phyloP scores from a whole-genome alignment of 2,113 vertebrate genomes.

The Notothenia coriiceps region DNA sequence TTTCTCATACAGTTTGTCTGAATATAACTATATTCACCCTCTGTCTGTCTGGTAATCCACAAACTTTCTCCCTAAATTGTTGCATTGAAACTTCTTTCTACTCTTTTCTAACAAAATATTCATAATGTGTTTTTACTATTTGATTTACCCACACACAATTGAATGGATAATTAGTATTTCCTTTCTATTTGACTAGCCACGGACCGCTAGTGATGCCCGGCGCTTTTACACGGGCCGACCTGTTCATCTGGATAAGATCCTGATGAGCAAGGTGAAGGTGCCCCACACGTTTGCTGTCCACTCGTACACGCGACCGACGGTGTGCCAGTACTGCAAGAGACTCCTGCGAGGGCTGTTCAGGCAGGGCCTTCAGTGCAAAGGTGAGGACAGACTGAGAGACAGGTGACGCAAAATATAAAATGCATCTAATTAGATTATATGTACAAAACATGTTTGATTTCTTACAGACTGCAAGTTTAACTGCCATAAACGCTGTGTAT shows the following conservation, averaged over 20 bases:
- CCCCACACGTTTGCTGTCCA: conserved; percentile 93
- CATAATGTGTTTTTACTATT: not conserved
- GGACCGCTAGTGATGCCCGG: conserved; percentile 87
- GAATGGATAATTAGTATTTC: not conserved
- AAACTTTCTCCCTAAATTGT: not conserved
- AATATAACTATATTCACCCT: too few species aligned
- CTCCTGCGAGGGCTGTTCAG: conserved; percentile 91
- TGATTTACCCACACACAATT: not conserved
- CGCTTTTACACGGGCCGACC: conserved; percentile 90
- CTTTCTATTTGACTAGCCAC: conserved; percentile 32
- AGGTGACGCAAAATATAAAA: not conserved
- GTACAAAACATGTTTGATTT: not conserved
- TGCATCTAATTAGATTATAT: not conserved
- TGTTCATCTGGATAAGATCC: conserved; percentile 91
- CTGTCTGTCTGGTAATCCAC: not conserved
- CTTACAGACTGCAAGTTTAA: conserved; percentile 92
- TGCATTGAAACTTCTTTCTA: not conserved
- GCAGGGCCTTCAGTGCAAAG: conserved; percentile 94
- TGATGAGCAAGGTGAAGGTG: conserved; percentile 92
- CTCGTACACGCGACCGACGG: conserved; percentile 91
- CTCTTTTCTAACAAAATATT: too few species aligned
- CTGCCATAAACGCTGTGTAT: conserved; percentile 92
- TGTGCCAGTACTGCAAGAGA: conserved; percentile 93
- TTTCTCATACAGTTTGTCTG: too few species aligned
- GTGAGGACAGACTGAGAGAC: conserved; percentile 64